phyloP scores from a whole-genome alignment of 2,797 vertebrate genomes.

The Rousettus madagascariensis region DNA sequence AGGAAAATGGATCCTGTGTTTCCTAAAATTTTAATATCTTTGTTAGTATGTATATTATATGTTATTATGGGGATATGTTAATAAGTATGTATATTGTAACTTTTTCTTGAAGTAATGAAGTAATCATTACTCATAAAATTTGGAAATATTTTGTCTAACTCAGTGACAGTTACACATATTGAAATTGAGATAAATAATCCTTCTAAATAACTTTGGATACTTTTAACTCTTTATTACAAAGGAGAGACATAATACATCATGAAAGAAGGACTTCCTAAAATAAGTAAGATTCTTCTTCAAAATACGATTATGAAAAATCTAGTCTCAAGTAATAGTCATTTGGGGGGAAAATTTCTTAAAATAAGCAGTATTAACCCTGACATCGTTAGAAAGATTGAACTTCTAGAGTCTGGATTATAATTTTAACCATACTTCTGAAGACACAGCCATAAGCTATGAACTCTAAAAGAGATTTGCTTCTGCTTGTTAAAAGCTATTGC shows the following conservation, averaged over 20 bases:
- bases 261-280: background rate
- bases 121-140: conserved; percentile 1
- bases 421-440: background rate
- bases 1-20: background rate
- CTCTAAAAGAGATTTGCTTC: background rate
- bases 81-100: background rate
- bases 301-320: background rate
- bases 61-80: background rate
- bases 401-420: background rate
- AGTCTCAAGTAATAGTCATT: background rate
- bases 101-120: conserved; percentile 2
- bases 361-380: background rate
- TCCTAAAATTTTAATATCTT: background rate
- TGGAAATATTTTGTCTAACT: background rate
- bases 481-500: background rate
- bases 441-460: background rate
- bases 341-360: background rate
- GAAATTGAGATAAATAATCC: background rate
- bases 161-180: background rate
- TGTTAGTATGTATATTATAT: background rate
- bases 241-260: background rate
- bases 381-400: background rate
- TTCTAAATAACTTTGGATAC: background rate
- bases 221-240: background rate
- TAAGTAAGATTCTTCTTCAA: background rate